Percentiles rank a stretch among this genome's conserved stretches.
phyloP scores from a whole-genome alignment of 2,113 vertebrate species.

The Grammatotria lemairii region DNA sequence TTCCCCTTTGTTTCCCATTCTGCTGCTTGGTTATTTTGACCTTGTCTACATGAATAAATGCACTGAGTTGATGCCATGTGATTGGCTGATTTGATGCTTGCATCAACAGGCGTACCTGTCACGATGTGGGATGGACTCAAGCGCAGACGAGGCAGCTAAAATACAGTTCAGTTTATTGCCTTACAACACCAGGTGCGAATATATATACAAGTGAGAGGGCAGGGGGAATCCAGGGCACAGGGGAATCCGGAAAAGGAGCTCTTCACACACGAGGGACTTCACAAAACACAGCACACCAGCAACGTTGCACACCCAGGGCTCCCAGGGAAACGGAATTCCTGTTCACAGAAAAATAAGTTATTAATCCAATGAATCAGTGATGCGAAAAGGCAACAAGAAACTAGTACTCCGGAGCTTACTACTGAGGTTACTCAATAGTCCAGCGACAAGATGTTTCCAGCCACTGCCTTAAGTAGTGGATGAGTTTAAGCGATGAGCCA shows the following conservation, averaged over 20 bases:
- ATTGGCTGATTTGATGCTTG: not conserved
- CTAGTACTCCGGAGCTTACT: not conserved
- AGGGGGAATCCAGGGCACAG: not conserved
- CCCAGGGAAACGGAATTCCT: not conserved
- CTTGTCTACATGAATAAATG: not conserved
- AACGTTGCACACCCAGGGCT: not conserved
- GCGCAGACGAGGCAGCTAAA: not conserved
- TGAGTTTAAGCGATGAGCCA: fast-evolving
- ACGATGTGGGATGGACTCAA: not conserved
- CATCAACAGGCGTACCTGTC: not conserved
- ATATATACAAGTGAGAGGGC: not conserved
- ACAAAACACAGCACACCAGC: not conserved
- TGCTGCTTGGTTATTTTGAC: not conserved
- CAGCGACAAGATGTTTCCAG: not conserved
- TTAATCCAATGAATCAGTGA: not conserved
- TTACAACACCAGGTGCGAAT: not conserved
- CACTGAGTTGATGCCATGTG: not conserved
- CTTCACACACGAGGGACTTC: not conserved
- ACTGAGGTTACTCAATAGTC: not conserved
- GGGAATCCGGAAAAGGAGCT: fast-evolving
- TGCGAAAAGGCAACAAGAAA: fast-evolving
- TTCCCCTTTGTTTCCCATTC: not conserved
- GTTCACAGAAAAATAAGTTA: fast-evolving
- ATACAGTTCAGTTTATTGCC: not conserved
- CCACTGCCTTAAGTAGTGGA: not conserved